These are phyloP conservation scores for Platorchestia sp. DNA, from an alignment of 1,140 invertebrate species.

Conservation along the genomic window DNA sequence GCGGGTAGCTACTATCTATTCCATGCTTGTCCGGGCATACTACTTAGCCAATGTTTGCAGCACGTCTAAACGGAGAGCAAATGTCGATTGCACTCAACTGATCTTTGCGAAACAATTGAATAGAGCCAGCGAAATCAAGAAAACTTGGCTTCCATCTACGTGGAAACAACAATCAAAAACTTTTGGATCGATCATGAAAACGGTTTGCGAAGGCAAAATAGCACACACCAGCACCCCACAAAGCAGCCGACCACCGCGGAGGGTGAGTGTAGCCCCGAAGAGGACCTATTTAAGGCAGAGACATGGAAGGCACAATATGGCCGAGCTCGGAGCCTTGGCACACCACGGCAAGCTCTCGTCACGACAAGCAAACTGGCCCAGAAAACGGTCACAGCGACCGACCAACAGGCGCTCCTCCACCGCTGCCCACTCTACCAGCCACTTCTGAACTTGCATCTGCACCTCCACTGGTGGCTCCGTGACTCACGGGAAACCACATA, in stretches of 20 bases:
- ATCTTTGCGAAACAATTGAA: neutral
- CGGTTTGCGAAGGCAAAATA: too few relatives aligned
- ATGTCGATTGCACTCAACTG: neutral
- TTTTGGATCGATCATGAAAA: too few relatives aligned
- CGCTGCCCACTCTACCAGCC: neutral
- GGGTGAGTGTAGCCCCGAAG: neutral
- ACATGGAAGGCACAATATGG: constrained; percentile 49
- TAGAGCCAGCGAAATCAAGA: neutral
- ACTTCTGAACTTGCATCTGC: too few relatives aligned
- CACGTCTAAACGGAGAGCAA: neutral
- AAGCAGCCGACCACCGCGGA: too few relatives aligned
- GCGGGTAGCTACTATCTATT: too few relatives aligned
- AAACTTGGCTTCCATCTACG: neutral
- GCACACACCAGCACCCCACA: too few relatives aligned
- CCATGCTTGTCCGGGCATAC: too few relatives aligned
- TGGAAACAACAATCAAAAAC: neutral
- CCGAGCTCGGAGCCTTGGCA: constrained; percentile 9
- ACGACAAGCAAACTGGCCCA: constrained; percentile 33
- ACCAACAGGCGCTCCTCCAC: neutral
- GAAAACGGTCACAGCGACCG: neutral
- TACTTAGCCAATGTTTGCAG: neutral
- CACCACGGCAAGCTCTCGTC: constrained; percentile 23
- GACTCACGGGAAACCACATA: too few relatives aligned
- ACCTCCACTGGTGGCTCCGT: too few relatives aligned
- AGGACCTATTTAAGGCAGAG: constrained; percentile 37